Evolutionary conservation across 1,140 invertebrate species (phyloP).

Genomic region (Bombus huntii): DNA sequence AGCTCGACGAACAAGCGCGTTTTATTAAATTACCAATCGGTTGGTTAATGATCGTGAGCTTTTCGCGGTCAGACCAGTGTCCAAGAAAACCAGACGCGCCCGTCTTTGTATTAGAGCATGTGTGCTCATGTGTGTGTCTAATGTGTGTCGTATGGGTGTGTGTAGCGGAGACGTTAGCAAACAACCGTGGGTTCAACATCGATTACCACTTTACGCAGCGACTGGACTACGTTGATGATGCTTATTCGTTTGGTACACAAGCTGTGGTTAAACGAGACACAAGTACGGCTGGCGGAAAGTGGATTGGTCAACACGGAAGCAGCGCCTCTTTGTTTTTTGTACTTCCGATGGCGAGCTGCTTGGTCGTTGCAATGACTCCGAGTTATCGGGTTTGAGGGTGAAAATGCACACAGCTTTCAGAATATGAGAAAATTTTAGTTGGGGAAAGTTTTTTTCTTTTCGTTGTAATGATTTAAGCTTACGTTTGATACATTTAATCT

Average conservation of each 20-base stretch:
- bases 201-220: slow-evolving; percentile 43
- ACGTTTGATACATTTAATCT: background rate
- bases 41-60: too few species aligned
- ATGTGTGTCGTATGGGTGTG: background rate
- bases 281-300: background rate
- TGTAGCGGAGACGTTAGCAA: background rate
- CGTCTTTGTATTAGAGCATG: too few species aligned
- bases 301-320: background rate
- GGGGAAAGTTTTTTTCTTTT: background rate
- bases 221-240: slow-evolving; percentile 28
- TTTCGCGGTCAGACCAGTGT: too few species aligned
- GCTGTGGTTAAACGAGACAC: slow-evolving; percentile 12
- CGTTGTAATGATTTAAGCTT: background rate
- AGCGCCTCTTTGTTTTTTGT: slow-evolving; percentile 2
- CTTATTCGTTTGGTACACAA: slow-evolving; percentile 27
- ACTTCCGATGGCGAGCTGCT: background rate
- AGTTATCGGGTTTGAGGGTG: background rate
- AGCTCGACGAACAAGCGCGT: too few species aligned
- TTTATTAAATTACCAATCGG: too few species aligned
- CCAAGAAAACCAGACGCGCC: too few species aligned
- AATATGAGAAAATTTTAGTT: background rate
- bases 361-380: background rate
- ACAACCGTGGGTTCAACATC: slow-evolving; percentile 27
- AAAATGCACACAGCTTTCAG: background rate
- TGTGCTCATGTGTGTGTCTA: too few species aligned